Percentiles rank a stretch among this genome's conserved stretches.
Evolutionary conservation across 2,888 invertebrate species (phyloP).

Genomic region (Fissipunctia ypsillon): DNA sequence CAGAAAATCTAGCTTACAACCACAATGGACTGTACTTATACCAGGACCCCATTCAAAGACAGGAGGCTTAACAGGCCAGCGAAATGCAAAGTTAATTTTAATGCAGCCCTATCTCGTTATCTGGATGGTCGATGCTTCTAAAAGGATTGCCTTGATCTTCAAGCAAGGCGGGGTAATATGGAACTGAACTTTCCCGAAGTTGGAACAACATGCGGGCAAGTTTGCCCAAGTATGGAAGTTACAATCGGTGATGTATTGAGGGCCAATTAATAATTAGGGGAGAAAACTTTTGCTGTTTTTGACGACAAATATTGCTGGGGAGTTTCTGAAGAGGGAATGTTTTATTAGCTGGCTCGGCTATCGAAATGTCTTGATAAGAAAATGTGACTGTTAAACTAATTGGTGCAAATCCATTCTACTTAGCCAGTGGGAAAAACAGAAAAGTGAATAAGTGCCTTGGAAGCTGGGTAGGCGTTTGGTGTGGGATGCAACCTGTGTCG

Average conservation of each 20-base stretch:
- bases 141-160: constrained; percentile 73
- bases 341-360: constrained; percentile 4
- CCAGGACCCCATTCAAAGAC: constrained; percentile 69
- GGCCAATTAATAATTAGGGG: constrained; percentile 61
- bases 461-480: no score
- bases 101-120: constrained; percentile 79
- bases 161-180: constrained; percentile 64
- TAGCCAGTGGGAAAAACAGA: neutral
- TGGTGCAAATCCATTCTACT: neutral
- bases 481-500: no score
- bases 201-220: constrained; percentile 51
- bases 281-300: constrained; percentile 55
- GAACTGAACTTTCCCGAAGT: constrained; percentile 63
- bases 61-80: constrained; percentile 73
- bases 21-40: constrained; percentile 47
- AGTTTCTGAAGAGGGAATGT: constrained; percentile 18
- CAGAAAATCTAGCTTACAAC: constrained; percentile 33
- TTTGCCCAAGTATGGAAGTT: constrained; percentile 55
- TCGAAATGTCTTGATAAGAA: constrained; percentile 26
- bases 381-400: neutral
- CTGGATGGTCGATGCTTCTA: constrained; percentile 69
- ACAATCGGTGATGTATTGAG: constrained; percentile 63
- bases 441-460: no score
- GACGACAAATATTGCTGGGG: constrained; percentile 60
- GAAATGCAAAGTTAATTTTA: constrained; percentile 83